Conservation (phyloP, 2,797 vertebrate species). For the Acanthiza pusilla region DNA sequence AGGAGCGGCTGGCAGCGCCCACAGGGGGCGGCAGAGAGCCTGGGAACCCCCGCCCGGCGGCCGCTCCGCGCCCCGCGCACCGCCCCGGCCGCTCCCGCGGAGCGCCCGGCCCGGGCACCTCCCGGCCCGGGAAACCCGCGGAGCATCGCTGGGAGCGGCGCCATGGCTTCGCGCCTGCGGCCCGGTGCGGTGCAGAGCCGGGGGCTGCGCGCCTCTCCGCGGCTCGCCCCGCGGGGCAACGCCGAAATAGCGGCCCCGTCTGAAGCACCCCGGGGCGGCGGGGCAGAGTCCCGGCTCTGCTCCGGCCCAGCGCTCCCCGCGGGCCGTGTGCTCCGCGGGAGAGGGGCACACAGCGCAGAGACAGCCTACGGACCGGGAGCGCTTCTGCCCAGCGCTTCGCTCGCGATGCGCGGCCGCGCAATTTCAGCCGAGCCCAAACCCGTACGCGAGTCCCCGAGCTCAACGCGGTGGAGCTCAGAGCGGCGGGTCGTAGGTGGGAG, state of each 20-base stretch:
- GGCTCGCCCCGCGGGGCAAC: neutral
- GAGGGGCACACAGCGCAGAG: neutral
- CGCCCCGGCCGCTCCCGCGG: neutral
- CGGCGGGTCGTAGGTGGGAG: conserved; percentile 13
- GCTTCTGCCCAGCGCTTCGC: neutral
- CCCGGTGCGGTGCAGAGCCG: neutral
- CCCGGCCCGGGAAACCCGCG: neutral
- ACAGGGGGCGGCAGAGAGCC: neutral
- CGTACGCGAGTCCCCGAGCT: neutral
- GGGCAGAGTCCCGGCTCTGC: neutral
- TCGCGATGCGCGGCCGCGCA: neutral
- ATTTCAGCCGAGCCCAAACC: conserved; percentile 1
- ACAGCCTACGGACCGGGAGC: neutral
- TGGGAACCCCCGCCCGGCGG: too few relatives aligned
- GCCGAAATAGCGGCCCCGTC: neutral
- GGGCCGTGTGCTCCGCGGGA: neutral
- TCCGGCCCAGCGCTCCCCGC: neutral
- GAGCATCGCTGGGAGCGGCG: neutral
- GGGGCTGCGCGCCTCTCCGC: neutral
- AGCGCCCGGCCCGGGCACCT: neutral
- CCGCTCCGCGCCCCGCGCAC: neutral
- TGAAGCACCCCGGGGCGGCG: neutral
- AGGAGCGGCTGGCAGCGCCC: neutral
- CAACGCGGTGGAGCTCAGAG: conserved; percentile 26
- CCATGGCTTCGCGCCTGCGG: too few relatives aligned